Evolutionary conservation across 53 echinoderm and acorn worm species (phyloP).

Genomic region (Paracentrotus lividus): DNA sequence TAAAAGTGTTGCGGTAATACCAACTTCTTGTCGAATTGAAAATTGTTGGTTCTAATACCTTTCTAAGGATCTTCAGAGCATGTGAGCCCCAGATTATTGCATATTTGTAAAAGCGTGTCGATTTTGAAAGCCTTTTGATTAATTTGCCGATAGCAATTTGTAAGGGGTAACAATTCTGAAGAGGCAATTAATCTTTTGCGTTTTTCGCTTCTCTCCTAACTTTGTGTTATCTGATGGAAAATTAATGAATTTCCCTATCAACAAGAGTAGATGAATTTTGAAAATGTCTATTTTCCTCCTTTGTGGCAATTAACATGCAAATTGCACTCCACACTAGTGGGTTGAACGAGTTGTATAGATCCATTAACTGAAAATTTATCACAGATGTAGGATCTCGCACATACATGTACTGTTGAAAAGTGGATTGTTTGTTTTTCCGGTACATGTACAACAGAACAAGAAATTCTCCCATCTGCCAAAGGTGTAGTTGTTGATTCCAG

Average conservation of each 20-base stretch:
- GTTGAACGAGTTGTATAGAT: background rate
- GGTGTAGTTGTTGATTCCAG: conserved; percentile 62
- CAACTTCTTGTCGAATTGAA: background rate
- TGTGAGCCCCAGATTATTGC: conserved; percentile 9
- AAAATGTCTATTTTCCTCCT: background rate
- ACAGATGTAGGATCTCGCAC: background rate
- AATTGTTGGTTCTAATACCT: conserved; percentile 31
- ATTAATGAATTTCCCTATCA: background rate
- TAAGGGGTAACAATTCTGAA: conserved; percentile 48
- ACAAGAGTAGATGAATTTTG: background rate
- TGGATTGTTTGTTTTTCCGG: too few relatives aligned
- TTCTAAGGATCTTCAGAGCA: conserved; percentile 47
- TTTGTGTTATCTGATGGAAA: background rate
- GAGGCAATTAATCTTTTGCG: background rate
- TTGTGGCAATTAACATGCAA: background rate
- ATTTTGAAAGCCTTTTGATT: conserved; percentile 33
- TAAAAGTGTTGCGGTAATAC: background rate
- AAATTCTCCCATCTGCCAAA: conserved; percentile 71
- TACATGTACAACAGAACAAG: conserved; percentile 72
- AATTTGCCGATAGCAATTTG: conserved; percentile 5
- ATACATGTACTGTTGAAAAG: too few relatives aligned
- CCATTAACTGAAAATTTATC: background rate
- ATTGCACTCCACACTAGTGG: background rate
- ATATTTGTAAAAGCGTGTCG: background rate
- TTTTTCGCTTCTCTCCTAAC: background rate